A percentile compares a stretch with the other conserved stretches of the same genome.
These are phyloP conservation scores for Zoanthus sansibaricus DNA, from an alignment of 92 coral and sea anemone genomes.

Conservation along the genomic window DNA sequence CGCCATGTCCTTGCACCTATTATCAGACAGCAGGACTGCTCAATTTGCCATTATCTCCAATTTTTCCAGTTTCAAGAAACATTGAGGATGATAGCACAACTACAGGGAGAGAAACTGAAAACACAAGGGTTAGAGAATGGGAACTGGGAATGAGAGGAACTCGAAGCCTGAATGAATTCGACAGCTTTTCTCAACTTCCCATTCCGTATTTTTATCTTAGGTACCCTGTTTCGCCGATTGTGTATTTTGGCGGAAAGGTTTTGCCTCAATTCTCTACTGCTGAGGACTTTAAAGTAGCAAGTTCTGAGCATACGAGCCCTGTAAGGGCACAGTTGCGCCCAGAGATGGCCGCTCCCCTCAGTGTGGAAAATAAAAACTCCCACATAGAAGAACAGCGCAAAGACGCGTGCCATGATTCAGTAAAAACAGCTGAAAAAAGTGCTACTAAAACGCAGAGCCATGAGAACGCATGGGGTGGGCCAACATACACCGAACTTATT, in stretches of 20 bases:
- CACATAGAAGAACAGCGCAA: neutral
- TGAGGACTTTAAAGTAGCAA: neutral
- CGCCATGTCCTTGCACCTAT: slow-evolving; percentile 32
- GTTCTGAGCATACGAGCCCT: neutral
- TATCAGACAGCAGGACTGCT: slow-evolving; percentile 16
- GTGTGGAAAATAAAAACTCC: neutral
- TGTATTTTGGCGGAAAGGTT: slow-evolving; percentile 22
- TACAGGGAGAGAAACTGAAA: slow-evolving; percentile 7
- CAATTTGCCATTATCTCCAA: slow-evolving; percentile 6
- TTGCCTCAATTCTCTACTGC: neutral
- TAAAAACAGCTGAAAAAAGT: neutral
- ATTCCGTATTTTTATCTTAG: neutral
- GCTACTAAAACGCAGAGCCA: neutral
- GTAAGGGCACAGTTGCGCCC: slow-evolving; percentile 8
- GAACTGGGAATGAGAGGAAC: slow-evolving; percentile 1
- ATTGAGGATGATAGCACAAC: neutral
- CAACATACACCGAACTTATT: slow-evolving; percentile 39
- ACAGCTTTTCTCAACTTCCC: neutral
- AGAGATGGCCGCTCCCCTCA: slow-evolving; percentile 3
- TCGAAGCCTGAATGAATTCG: neutral
- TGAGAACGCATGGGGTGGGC: slow-evolving; percentile 48
- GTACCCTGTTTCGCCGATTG: slow-evolving; percentile 11
- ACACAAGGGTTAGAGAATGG: neutral
- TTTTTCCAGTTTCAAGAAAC: neutral
- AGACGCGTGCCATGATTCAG: neutral